These are phyloP conservation scores for Ageneiosus marmoratus DNA, from an alignment of 2,113 vertebrate genomes.

Conservation along the genomic window DNA sequence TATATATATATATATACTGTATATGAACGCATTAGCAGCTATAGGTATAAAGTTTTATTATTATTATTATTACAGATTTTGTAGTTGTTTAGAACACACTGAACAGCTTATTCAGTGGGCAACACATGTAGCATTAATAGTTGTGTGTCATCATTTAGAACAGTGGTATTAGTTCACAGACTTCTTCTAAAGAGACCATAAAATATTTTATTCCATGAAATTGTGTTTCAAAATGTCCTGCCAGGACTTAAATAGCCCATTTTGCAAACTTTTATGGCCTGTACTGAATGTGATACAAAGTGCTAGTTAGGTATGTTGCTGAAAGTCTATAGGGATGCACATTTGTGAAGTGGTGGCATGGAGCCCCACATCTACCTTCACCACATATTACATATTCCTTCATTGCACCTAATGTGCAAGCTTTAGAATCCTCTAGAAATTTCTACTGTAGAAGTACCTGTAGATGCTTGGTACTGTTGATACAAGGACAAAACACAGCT, in stretches of 20 bases:
- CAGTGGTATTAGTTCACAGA: not conserved
- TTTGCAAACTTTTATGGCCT: not conserved
- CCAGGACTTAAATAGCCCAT: not conserved
- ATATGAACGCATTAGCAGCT: not conserved
- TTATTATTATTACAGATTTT: not conserved
- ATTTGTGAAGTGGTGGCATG: not conserved
- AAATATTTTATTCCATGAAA: not conserved
- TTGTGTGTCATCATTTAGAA: not conserved
- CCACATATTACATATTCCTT: not conserved
- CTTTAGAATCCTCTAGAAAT: not conserved
- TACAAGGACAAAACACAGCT: not conserved
- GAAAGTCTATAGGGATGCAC: not conserved
- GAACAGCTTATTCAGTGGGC: not conserved
- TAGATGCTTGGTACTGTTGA: not conserved
- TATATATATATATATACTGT: too few species aligned
- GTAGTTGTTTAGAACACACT: not conserved
- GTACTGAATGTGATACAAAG: not conserved
- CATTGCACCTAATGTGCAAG: not conserved
- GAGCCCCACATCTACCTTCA: not conserved
- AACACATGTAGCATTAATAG: not conserved
- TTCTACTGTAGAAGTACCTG: not conserved
- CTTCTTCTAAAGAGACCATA: not conserved
- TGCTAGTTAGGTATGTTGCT: not conserved
- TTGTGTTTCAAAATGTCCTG: not conserved
- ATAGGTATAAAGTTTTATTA: not conserved